phyloP scores from a whole-genome alignment of 2,797 vertebrate genomes.

The Sphenodon punctatus region DNA sequence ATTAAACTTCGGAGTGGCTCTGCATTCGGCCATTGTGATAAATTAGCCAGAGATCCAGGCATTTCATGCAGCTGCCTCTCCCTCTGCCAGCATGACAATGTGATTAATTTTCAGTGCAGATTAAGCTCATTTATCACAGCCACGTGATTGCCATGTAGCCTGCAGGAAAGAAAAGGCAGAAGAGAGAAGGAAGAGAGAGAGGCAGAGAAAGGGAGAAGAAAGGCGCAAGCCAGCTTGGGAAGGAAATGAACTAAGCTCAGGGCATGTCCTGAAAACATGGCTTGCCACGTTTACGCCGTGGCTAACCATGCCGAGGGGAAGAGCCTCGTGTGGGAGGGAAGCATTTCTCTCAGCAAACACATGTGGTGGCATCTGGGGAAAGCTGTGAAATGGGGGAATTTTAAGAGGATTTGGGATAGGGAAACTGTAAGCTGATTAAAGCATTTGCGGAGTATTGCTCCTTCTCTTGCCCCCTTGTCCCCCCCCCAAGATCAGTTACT shows the following conservation, averaged over 20 bases:
- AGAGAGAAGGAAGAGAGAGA: accelerated
- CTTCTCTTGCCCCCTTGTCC: background rate
- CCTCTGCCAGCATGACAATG: slow-evolving; percentile 36
- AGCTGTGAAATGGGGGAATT: background rate
- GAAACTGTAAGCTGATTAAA: background rate
- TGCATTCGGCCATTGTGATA: slow-evolving; percentile 18
- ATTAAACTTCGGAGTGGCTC: background rate
- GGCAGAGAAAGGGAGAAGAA: accelerated
- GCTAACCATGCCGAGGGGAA: slow-evolving; percentile 1
- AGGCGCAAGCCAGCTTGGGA: background rate
- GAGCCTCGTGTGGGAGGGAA: background rate
- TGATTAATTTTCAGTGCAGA: slow-evolving; percentile 56
- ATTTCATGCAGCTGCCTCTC: slow-evolving; percentile 55
- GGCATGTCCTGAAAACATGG: background rate
- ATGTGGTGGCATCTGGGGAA: background rate
- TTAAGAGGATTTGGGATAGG: slow-evolving; percentile 21
- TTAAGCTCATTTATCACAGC: slow-evolving; percentile 58
- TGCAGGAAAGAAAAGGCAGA: background rate
- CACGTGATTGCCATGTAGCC: background rate
- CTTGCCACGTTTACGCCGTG: background rate
- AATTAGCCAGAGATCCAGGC: slow-evolving; percentile 51
- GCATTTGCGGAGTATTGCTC: background rate
- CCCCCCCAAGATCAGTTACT: accelerated
- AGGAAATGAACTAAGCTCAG: accelerated
- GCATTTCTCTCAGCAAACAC: slow-evolving; percentile 46